phyloP scores from a whole-genome alignment of 2,797 vertebrate genomes.

The Sorex maritimensis region DNA sequence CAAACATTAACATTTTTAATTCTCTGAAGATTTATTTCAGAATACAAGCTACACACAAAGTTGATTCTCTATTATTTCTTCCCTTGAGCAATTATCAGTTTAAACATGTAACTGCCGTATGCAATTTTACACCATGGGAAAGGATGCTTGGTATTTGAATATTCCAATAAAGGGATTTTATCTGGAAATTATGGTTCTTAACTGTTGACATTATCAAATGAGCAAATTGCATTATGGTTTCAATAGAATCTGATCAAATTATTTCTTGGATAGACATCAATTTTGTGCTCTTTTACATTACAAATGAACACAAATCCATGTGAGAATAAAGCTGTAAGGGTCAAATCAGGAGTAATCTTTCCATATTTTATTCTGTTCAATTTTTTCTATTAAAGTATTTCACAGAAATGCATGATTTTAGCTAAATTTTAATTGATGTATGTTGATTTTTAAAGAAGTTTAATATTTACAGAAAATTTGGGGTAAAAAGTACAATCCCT shows the following conservation, averaged over 20 bases:
- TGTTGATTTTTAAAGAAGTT: constrained; percentile 35
- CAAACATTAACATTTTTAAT: constrained; percentile 82
- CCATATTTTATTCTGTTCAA: not conserved
- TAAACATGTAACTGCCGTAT: constrained; percentile 38
- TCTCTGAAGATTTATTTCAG: constrained; percentile 63
- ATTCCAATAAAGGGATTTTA: constrained; percentile 70
- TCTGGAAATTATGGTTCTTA: constrained; percentile 52
- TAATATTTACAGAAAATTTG: constrained; percentile 34
- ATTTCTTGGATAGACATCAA: constrained; percentile 31
- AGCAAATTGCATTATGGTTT: constrained; percentile 38
- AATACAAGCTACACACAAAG: constrained; percentile 57
- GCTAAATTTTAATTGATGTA: not conserved
- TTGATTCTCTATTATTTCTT: not conserved
- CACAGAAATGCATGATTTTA: no score
- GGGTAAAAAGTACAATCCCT: not conserved
- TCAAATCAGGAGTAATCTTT: not conserved
- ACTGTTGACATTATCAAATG: constrained; percentile 58
- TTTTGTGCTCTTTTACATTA: not conserved
- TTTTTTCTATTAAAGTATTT: no score
- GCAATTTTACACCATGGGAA: constrained; percentile 22
- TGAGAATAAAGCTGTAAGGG: constrained; percentile 14
- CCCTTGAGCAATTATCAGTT: constrained; percentile 63
- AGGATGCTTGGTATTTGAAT: not conserved
- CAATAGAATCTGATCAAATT: constrained; percentile 54
- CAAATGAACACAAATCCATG: constrained; percentile 20